Percentiles rank a stretch among this genome's conserved stretches.
Evolutionary conservation across 2,888 invertebrate genomes (phyloP).

Genomic region (Drosophila hawaiiensis): DNA sequence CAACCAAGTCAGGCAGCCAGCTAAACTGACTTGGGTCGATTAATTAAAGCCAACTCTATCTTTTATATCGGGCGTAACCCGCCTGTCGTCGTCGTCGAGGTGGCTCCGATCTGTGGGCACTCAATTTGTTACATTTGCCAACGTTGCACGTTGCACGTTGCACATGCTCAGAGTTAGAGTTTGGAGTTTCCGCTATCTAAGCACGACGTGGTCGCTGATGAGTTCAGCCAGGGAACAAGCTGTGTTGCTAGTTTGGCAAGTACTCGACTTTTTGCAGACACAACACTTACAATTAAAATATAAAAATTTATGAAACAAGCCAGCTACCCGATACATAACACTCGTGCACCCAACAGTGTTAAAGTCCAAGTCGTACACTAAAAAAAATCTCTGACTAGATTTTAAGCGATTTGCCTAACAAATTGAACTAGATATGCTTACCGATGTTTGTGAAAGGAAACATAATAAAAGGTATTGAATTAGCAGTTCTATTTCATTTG

Average conservation of each 20-base stretch:
- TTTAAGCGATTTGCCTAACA: background rate
- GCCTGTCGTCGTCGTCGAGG: slow-evolving; percentile 59
- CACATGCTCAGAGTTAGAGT: slow-evolving; percentile 29
- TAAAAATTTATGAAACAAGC: slow-evolving; percentile 52
- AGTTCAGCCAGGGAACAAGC: slow-evolving; percentile 46
- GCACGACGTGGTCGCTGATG: slow-evolving; percentile 49
- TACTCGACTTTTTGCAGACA: slow-evolving; percentile 42
- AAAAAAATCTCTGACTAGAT: background rate
- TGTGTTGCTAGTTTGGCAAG: slow-evolving; percentile 68
- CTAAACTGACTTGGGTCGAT: slow-evolving; percentile 50
- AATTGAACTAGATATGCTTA: background rate
- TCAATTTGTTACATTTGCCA: slow-evolving; percentile 60
- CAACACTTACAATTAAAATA: slow-evolving; percentile 66
- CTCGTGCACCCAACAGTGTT: slow-evolving; percentile 45
- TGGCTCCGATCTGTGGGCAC: slow-evolving; percentile 29
- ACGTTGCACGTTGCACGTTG: slow-evolving; percentile 31
- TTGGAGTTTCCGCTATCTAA: slow-evolving; percentile 15
- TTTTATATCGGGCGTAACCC: slow-evolving; percentile 58
- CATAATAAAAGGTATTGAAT: background rate
- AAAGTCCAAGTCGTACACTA: slow-evolving; percentile 14
- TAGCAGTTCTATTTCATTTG: background rate
- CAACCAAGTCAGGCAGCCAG: slow-evolving; percentile 25
- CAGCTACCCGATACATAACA: slow-evolving; percentile 53
- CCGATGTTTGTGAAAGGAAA: too few species aligned
- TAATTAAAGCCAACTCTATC: slow-evolving; percentile 68